phyloP scores from a whole-genome alignment of 2,797 vertebrate genomes.

The Pangasius sanitwongsei region DNA sequence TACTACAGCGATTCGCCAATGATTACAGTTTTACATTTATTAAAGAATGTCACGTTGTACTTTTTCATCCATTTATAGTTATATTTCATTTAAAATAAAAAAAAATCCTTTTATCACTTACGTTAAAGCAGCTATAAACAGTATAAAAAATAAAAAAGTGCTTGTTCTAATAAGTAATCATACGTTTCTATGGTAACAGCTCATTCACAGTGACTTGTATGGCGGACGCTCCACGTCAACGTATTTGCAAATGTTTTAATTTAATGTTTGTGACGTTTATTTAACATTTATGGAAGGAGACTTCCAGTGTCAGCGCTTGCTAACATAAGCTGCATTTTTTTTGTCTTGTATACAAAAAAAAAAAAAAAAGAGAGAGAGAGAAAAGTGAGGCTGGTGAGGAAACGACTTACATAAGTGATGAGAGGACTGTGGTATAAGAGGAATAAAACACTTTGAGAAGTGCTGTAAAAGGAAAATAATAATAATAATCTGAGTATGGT shows the following conservation, averaged over 20 bases:
- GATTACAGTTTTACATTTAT: not conserved
- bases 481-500: too few species aligned
- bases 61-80: not conserved
- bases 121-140: not conserved
- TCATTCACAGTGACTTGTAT: not conserved
- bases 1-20: too few species aligned
- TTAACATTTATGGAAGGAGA: not conserved
- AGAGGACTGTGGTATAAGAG: not conserved
- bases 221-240: not conserved
- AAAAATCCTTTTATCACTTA: not conserved
- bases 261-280: not conserved
- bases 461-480: too few species aligned
- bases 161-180: not conserved
- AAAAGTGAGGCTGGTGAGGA: too few species aligned
- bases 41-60: not conserved
- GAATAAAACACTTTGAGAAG: not conserved
- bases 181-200: not conserved
- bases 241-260: not conserved
- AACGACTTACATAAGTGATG: not conserved
- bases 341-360: too few species aligned
- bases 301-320: not conserved
- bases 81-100: not conserved
- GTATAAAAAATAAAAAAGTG: not conserved
- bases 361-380: too few species aligned
- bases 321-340: too few species aligned